These are phyloP conservation scores for Drosophila macrothrix DNA, from an alignment of 2,888 invertebrate species.

Conservation along the genomic window DNA sequence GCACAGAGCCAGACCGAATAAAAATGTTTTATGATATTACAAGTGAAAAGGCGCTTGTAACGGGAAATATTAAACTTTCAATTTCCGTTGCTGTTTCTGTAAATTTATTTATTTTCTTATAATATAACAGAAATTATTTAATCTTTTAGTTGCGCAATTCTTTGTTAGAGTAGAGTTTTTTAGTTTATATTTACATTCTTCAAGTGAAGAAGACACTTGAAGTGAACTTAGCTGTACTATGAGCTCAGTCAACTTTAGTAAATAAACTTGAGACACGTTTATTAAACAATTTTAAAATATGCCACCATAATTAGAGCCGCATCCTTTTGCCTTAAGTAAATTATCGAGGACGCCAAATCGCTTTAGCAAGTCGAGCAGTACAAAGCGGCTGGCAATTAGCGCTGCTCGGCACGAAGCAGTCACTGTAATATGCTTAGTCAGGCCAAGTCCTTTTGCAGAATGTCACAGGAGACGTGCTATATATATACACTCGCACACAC, in stretches of 20 bases:
- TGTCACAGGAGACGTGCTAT: constrained; percentile 66
- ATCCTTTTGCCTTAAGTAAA: constrained; percentile 68
- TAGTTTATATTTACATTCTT: not conserved
- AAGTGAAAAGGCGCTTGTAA: constrained; percentile 19
- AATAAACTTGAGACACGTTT: constrained; percentile 23
- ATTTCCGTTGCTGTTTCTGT: constrained; percentile 40
- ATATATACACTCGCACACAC: constrained; percentile 14
- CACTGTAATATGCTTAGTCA: constrained; percentile 75
- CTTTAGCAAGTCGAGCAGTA: constrained; percentile 59
- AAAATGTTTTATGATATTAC: constrained; percentile 16
- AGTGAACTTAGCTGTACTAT: not conserved
- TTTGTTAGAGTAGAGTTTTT: not conserved
- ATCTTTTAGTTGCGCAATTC: not conserved
- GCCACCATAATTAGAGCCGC: constrained; percentile 43
- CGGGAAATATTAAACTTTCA: constrained; percentile 37
- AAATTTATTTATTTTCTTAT: constrained; percentile 6
- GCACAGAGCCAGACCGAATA: constrained; percentile 41
- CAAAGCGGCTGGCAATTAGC: constrained; percentile 76
- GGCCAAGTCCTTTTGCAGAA: constrained; percentile 56
- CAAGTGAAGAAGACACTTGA: not conserved
- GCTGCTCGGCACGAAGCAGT: constrained; percentile 48
- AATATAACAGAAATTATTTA: constrained; percentile 13
- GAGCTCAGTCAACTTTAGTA: constrained; percentile 8
- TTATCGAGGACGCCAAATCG: constrained; percentile 73
- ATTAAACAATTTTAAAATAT: constrained; percentile 50